Evolutionary conservation across 2,888 invertebrate genomes (phyloP).

Genomic region (Adineta ricciae): DNA sequence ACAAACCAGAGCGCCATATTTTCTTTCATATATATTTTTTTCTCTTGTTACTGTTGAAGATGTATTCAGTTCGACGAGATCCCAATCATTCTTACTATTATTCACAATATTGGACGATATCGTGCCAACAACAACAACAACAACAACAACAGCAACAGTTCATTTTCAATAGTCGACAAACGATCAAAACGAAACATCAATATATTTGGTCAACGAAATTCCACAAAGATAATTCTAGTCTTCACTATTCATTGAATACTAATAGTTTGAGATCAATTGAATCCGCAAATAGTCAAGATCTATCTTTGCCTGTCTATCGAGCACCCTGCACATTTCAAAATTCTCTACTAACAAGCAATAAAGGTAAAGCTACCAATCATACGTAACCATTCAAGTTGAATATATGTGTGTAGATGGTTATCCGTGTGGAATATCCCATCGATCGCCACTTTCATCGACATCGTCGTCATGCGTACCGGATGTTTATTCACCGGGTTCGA

Average conservation of each 20-base stretch:
- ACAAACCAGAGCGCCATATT: neutral
- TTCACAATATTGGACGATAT: neutral
- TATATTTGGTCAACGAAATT: neutral
- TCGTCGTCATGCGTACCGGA: neutral
- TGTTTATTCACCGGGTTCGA: neutral
- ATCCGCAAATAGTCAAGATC: neutral
- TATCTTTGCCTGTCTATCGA: neutral
- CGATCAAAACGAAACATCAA: neutral
- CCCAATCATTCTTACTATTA: neutral
- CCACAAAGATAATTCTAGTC: neutral
- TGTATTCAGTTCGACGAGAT: neutral
- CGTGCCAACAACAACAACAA: neutral
- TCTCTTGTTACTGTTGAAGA: neutral
- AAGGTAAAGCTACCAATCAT: neutral
- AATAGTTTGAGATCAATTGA: neutral
- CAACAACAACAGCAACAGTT: neutral
- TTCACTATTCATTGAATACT: neutral
- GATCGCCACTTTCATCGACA: neutral
- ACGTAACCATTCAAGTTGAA: too few species aligned
- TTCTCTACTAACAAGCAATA: neutral
- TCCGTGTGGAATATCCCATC: neutral
- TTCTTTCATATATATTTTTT: neutral
- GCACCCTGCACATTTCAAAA: neutral
- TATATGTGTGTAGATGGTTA: neutral
- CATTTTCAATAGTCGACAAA: neutral